Evolutionary conservation across 2,113 vertebrate genomes (phyloP), one percentile per base, ranked within the genome.

Genomic region (human): DNA sequence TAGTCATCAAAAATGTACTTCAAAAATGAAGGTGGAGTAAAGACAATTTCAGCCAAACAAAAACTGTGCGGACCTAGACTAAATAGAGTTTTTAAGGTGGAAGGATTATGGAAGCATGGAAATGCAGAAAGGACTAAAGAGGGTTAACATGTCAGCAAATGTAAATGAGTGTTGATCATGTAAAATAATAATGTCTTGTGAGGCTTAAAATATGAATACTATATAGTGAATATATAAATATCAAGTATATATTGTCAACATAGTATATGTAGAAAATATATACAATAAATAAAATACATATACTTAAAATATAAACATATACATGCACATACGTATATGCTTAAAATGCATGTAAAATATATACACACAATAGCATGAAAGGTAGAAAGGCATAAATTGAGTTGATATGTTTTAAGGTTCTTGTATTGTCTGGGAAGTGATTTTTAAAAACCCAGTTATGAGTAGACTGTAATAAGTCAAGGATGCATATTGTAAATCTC

Each of bases 391-490:
- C 83, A 64, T 85, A 83, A 81, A 89, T 93, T 18, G 17, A 90
- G 22, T 82, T 87, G 87, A 70, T 27, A 72, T 68, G 10, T 89
- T 92, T 84, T 86, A 97, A 97, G 50, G 43, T 90, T 87, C 87
- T 55, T 91, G 23, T 35, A 52, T 70, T 93, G 17, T 72, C 23
- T 43, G n/a, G 40, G 32, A 89, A 95, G 5, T 93, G 18, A 82
- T 64, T 64, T 64, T 64, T 82, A 90, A 95, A 95, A 93, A 76
- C 12, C 90, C 81, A 85, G 85, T 96, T 89, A 48, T 93, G 38
- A 64, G 32, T 45, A 89, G 40, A 43, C 16, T 68, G 8, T 66
- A 84, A 27, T 75, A 95, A 85, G 5, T 85, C 30, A 86, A 83
- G 14, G 50, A 72, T 88, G 14, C 32, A 72, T 83, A 12, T 81